phyloP scores from a whole-genome alignment of 2,888 invertebrate genomes.

The Stegophylla sp. region DNA sequence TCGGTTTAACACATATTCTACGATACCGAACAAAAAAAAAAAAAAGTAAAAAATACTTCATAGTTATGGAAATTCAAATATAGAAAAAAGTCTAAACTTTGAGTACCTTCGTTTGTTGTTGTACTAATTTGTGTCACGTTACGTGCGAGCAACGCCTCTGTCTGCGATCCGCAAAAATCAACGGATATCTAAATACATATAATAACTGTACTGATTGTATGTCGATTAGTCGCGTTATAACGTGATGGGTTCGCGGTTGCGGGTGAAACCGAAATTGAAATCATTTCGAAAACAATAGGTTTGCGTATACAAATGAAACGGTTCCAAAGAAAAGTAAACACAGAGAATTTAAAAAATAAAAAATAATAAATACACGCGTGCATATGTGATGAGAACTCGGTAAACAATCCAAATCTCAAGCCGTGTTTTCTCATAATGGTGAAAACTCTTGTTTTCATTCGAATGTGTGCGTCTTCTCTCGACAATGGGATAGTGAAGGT shows the following conservation, averaged over 20 bases:
- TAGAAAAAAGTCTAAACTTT: conserved; percentile 1
- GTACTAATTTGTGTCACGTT: too few species aligned
- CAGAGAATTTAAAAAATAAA: background rate
- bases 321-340: conserved; percentile 8
- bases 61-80: background rate
- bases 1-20: background rate
- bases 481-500: background rate
- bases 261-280: conserved; percentile 40
- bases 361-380: too few species aligned
- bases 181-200: too few species aligned
- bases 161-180: too few species aligned
- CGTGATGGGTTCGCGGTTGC: background rate
- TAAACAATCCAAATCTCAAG: conserved; percentile 33
- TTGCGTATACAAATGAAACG: conserved; percentile 26
- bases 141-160: background rate
- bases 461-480: background rate
- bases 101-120: background rate
- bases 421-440: conserved; percentile 20
- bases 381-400: conserved; percentile 19
- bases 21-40: background rate
- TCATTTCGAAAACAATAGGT: conserved; percentile 22
- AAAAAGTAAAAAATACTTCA: too few species aligned
- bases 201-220: too few species aligned
- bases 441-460: conserved; percentile 17
- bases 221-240: too few species aligned